Evolutionary conservation across 2,797 vertebrate species (phyloP), one percentile per base, ranked within the genome.

Genomic region (Rallus crepitans): DNA sequence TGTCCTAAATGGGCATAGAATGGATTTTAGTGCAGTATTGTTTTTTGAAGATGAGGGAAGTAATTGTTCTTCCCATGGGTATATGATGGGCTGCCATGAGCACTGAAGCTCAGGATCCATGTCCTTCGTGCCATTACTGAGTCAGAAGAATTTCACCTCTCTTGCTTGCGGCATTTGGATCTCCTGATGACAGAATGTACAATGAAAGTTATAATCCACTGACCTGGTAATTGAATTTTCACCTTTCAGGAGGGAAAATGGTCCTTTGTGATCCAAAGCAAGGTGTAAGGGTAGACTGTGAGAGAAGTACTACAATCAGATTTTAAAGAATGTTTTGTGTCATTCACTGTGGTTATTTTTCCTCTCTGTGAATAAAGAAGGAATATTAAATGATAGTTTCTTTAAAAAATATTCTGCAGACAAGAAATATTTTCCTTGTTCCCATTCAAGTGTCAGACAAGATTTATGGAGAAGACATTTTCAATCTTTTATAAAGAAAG

Each of bases 81-180:
- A 5, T 23, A 2, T 0, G 1, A 37, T 30, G 33, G 69, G 33
- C 21, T 53, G 27, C 15, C 12, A 12, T 31, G 33, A 69, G 19
- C 61, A 20, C 21, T 0, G 6, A 31, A 40, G 25, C 16, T 57
- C 28, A 7, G 59, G 45, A 82, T 12, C 8, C 0, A 0, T 0
- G 5, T 55, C 35, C 53, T 71, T 87, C 0, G 2, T 24, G 55
- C 25, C 9, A 0, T 12, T 50, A 7, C 23, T 57, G 69, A 75
- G 20, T 15, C 47, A 23, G 21, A 7, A 40, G 56, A 50, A 14
- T 61, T 78, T 56, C 3, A 11, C 19, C 11, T 64, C 30, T 70
- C 53, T 42, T 59, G 17, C 15, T 66, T n/a, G 10, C 65, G 61
- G 14, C 23, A 27, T 40, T 60, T 1, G 1, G n/a, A 28, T 61